Percentiles rank a stretch among this genome's conserved stretches.
Evolutionary conservation across 2,113 vertebrate species (phyloP).

Genomic region (Australoheros scitulus): DNA sequence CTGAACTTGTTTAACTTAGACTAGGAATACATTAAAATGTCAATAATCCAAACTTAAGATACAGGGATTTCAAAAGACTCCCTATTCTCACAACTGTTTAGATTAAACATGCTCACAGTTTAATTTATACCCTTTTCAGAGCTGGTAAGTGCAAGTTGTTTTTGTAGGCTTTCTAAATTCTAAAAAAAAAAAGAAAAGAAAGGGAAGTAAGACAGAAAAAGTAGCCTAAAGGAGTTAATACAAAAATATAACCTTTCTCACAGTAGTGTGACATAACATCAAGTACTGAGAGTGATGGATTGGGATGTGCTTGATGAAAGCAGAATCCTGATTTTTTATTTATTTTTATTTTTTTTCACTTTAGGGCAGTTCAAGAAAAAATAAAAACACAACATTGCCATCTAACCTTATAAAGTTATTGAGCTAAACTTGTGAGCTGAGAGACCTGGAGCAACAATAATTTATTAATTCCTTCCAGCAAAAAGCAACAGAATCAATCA

Average conservation of each 20-base stretch:
- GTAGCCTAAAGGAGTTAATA: not conserved
- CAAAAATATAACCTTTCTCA: not conserved
- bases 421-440: not conserved
- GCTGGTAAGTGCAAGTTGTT: not conserved
- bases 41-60: not conserved
- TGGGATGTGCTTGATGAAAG: not conserved
- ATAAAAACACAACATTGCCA: too few species aligned
- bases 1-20: not conserved
- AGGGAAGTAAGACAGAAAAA: not conserved
- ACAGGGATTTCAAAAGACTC: not conserved
- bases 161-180: not conserved
- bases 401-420: not conserved
- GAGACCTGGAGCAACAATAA: not conserved
- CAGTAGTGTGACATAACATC: not conserved
- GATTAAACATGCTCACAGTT: not conserved
- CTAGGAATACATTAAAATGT: not conserved
- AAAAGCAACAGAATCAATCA: not conserved
- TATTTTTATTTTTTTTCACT: not conserved
- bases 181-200: not conserved
- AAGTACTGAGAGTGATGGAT: not conserved
- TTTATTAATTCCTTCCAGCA: not conserved
- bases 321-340: not conserved
- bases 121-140: not conserved
- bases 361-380: not conserved
- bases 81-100: not conserved